A percentile compares a stretch with the other conserved stretches of the same genome.
Evolutionary conservation across 2,797 vertebrate genomes (phyloP).

Genomic region (Onychomys leucogaster): DNA sequence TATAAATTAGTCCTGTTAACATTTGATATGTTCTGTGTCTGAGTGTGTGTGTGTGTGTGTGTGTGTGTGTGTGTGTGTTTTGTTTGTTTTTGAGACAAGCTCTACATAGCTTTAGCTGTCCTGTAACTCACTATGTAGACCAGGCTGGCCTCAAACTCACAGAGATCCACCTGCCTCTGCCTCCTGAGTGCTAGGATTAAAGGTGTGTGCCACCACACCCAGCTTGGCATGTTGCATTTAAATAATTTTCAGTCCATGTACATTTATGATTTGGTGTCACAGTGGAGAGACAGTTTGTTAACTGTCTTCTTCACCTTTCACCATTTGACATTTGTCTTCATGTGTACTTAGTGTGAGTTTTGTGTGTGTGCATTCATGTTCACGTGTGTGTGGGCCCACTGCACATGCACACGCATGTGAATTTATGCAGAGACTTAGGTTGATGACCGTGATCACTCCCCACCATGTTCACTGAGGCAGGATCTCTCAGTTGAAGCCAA

Average conservation of each 20-base stretch:
- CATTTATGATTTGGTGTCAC: not conserved
- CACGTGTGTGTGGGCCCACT: not conserved
- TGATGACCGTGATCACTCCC: not conserved
- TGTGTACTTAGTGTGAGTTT: not conserved
- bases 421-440: not conserved
- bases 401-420: not conserved
- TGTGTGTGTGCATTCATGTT: not conserved
- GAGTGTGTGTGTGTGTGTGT: not conserved
- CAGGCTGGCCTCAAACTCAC: not conserved
- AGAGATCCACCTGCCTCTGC: not conserved
- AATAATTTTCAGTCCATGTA: not conserved
- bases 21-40: not conserved
- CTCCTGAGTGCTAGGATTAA: not conserved
- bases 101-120: not conserved
- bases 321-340: not conserved
- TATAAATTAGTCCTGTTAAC: constrained; percentile 13
- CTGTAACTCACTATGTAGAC: not conserved
- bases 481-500: not conserved
- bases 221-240: not conserved
- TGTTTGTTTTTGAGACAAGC: not conserved
- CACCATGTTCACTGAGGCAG: not conserved
- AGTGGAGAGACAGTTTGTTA: not conserved
- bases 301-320: not conserved
- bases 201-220: not conserved
- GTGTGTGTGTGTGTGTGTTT: not conserved